Percentiles rank a stretch among this genome's conserved stretches.
phyloP scores from a whole-genome alignment of 2,888 invertebrate genomes.

The Priocnemis perturbator region DNA sequence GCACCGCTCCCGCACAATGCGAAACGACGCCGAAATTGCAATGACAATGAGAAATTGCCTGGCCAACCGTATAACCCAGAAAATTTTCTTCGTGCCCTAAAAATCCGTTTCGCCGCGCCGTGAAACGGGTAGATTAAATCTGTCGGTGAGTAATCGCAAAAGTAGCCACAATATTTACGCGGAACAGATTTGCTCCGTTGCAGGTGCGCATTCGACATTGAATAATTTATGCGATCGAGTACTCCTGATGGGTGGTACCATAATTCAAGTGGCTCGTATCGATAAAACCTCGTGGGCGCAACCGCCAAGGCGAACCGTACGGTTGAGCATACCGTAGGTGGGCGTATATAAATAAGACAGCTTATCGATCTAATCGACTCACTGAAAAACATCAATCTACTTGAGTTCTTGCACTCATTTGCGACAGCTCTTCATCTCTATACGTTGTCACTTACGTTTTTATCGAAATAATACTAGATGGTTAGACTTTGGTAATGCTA shows the following conservation, averaged over 20 bases:
- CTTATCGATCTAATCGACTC: constrained; percentile 54
- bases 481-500: too few relatives aligned
- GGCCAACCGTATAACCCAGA: background rate
- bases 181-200: constrained; percentile 54
- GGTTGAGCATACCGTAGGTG: constrained; percentile 26
- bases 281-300: constrained; percentile 44
- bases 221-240: constrained; percentile 57
- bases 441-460: background rate
- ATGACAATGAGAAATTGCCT: too few relatives aligned
- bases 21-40: too few relatives aligned
- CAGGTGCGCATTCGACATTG: constrained; percentile 47
- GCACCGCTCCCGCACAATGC: too few relatives aligned
- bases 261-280: constrained; percentile 55
- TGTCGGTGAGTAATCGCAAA: constrained; percentile 40
- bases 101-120: background rate
- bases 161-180: constrained; percentile 46
- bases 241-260: constrained; percentile 53
- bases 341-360: constrained; percentile 54
- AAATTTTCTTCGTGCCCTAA: background rate
- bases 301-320: constrained; percentile 28
- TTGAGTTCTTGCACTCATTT: constrained; percentile 10
- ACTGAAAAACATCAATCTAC: constrained; percentile 27
- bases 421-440: background rate
- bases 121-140: constrained; percentile 25
- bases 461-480: too few relatives aligned